Evolutionary conservation across 2,888 invertebrate genomes (phyloP), one percentile per base, ranked within the genome.

Genomic region (Graphium colonna): DNA sequence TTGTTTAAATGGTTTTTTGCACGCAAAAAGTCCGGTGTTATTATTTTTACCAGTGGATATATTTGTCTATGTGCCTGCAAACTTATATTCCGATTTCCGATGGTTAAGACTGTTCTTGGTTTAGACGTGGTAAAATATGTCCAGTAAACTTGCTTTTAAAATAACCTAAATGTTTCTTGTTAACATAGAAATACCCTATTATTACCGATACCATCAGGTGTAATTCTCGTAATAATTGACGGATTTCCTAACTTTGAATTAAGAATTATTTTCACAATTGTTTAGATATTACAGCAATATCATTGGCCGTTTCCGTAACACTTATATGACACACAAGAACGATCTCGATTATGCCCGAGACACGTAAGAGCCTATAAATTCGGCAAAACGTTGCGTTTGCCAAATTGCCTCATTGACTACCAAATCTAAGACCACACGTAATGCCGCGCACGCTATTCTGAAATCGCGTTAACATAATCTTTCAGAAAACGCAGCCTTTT

Each of bases 321-420:
- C 40, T 45, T 47, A 41, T 42, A 21, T 21, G 21, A 21, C 21
- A 21, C 5, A 21, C 21, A 21, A 3, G 5, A 21, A 21, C 21
- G 21, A 21, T 21, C 21, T 21, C 2, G 2, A 21, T 5, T 21
- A 21, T 5, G 21, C n/a, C 21, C 5, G 21, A 21, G 5, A 21
- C 21, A 21, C 10, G 31, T 9, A 31, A 10, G 31, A 10, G 31
- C 9, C 10, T 10, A 9, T 31, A 31, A 31, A 31, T 31, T 31
- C 31, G 3, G 31, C 48, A 39, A 33, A 42, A 16, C 28, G 57
- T 64, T 62, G 65, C 64, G 63, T 56, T 54, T 69, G 70, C 68
- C 71, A 75, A 75, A 76, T 73, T 69, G 67, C 60, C 72, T 79
- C 74, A 78, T 79, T 80, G 79, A 81, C 73, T 79, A 76, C 73